These are phyloP conservation scores for Holotrichia oblita DNA, from an alignment of 1,140 invertebrate species.

Conservation along the genomic window DNA sequence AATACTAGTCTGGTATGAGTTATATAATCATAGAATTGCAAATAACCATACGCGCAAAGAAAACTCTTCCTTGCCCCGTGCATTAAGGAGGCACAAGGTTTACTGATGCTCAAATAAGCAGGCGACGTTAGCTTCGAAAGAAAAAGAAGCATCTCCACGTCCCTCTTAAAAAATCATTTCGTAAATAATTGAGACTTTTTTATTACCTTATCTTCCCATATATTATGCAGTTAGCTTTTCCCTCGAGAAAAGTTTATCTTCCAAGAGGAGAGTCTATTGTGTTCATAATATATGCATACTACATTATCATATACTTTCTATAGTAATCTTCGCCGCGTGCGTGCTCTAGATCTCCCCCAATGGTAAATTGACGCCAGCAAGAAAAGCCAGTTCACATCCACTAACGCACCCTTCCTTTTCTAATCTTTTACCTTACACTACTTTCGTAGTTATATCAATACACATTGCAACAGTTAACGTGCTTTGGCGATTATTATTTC, in stretches of 20 bases:
- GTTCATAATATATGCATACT: constrained; percentile 31
- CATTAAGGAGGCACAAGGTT: no score
- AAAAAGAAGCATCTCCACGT: no score
- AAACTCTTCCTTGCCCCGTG: no score
- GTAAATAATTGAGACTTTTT: background rate
- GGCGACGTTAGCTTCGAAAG: no score
- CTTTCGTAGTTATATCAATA: background rate
- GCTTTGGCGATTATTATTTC: no score
- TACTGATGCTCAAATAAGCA: no score
- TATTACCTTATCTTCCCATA: background rate
- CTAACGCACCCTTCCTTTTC: background rate
- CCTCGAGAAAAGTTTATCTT: background rate
- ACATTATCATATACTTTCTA: constrained; percentile 28
- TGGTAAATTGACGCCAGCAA: background rate
- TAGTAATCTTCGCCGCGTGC: constrained; percentile 4
- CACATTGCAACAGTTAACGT: no score
- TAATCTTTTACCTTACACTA: background rate
- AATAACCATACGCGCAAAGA: no score
- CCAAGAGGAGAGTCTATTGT: background rate
- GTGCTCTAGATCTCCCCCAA: background rate
- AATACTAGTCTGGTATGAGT: no score
- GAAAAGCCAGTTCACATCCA: background rate
- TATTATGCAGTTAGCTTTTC: background rate
- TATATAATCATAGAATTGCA: no score
- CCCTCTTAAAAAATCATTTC: background rate